phyloP scores from a whole-genome alignment of 2,888 invertebrate genomes.

The Vannuccia rotundouncinata region DNA sequence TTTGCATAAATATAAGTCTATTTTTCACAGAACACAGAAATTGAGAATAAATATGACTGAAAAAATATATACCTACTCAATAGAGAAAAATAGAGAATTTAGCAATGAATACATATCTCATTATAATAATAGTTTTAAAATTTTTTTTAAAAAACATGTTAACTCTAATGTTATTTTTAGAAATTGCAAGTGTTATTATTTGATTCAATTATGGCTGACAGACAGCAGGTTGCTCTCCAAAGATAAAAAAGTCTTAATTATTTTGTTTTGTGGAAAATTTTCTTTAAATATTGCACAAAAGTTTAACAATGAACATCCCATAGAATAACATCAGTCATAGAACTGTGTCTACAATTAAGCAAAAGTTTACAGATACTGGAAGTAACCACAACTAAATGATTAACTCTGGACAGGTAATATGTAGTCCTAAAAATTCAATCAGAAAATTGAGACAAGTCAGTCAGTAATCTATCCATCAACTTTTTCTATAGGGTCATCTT shows the following conservation, averaged over 20 bases:
- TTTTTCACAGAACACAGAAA: too few species aligned
- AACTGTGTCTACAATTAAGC: not conserved
- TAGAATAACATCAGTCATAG: not conserved
- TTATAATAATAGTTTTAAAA: not conserved
- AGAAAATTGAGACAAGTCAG: not conserved
- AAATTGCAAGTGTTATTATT: not conserved
- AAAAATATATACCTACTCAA: too few species aligned
- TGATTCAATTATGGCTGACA: not conserved
- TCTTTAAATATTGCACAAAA: not conserved
- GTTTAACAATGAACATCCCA: not conserved
- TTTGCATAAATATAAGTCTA: too few species aligned
- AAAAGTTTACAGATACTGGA: not conserved
- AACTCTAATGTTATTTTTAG: not conserved
- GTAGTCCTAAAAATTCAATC: not conserved
- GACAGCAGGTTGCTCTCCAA: not conserved
- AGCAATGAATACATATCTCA: not conserved
- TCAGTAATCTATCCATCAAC: not conserved
- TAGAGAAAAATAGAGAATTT: too few species aligned
- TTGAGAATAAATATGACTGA: too few species aligned
- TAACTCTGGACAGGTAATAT: not conserved
- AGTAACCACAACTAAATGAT: not conserved
- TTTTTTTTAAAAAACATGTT: not conserved
- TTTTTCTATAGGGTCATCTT: not conserved
- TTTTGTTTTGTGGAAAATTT: too few species aligned
- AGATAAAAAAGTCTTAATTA: too few species aligned